A percentile compares a stretch with the other conserved stretches of the same genome.
Conservation (phyloP, 1,140 invertebrate species). For the Eubasilissa regina region DNA sequence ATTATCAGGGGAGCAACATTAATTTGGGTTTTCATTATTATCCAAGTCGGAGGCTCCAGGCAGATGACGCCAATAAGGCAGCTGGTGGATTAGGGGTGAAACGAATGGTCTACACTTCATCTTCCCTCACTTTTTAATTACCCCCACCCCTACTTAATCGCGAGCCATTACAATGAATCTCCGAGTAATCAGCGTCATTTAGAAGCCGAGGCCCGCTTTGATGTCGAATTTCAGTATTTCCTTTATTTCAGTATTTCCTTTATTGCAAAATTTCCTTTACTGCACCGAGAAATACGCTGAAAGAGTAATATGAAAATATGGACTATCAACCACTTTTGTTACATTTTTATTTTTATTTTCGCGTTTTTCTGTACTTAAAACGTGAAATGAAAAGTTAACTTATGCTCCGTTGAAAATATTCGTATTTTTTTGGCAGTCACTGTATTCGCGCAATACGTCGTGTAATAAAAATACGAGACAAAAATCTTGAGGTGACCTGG, state of each 20-base stretch:
- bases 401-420: no score
- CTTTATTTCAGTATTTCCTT: neutral
- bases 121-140: slow-evolving; percentile 43
- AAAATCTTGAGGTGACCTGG: no score
- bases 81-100: slow-evolving; percentile 17
- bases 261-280: neutral
- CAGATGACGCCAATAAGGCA: slow-evolving; percentile 43
- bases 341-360: neutral
- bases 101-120: slow-evolving; percentile 34
- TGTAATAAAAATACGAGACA: no score
- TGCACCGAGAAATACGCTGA: neutral
- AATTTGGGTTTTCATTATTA: slow-evolving; percentile 40
- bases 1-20: slow-evolving; percentile 35
- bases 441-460: no score
- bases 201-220: slow-evolving; percentile 1
- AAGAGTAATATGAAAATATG: neutral
- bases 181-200: slow-evolving; percentile 32
- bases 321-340: neutral
- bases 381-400: neutral
- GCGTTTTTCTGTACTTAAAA: neutral
- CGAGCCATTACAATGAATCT: slow-evolving; percentile 35
- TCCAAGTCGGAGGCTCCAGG: slow-evolving; percentile 24
- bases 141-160: slow-evolving; percentile 40
- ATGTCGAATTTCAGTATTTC: slow-evolving; percentile 9
- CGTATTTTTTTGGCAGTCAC: no score